These are phyloP conservation scores for Glyphotaelius pellucidus DNA, from an alignment of 2,888 invertebrate genomes.

Conservation along the genomic window DNA sequence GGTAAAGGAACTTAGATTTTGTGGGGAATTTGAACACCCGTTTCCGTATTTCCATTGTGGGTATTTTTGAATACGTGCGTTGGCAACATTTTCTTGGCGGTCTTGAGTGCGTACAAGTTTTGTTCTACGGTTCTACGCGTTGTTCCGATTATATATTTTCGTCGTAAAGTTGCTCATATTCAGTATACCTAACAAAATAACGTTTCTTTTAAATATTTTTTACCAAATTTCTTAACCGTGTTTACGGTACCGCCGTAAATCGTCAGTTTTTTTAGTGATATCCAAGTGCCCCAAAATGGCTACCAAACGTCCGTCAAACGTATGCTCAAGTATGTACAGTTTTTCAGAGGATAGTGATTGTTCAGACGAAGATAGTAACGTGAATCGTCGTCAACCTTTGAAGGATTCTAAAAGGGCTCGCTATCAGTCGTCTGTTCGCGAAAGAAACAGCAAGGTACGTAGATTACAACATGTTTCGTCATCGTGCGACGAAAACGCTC, in stretches of 20 bases:
- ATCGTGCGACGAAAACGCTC: constrained; percentile 49
- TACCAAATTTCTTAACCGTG: background rate
- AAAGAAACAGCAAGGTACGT: constrained; percentile 44
- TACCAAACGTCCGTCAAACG: constrained; percentile 53
- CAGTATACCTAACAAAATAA: background rate
- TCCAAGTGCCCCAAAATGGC: constrained; percentile 47
- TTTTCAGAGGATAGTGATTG: constrained; percentile 46
- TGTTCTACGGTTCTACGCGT: too few relatives aligned
- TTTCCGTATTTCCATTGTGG: too few relatives aligned
- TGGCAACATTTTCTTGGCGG: too few relatives aligned
- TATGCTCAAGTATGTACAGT: constrained; percentile 46
- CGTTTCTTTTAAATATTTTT: background rate
- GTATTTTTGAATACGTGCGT: too few relatives aligned
- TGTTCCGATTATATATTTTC: background rate
- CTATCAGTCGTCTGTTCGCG: background rate
- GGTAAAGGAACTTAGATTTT: too few relatives aligned
- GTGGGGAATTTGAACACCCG: too few relatives aligned
- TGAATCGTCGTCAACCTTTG: constrained; percentile 9
- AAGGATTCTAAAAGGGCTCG: constrained; percentile 26
- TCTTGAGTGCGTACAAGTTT: too few relatives aligned
- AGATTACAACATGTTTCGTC: constrained; percentile 42
- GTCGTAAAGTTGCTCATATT: background rate
- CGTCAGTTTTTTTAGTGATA: constrained; percentile 13
- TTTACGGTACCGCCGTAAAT: background rate
- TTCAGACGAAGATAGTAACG: constrained; percentile 37